These are phyloP conservation scores for Peucedramus taeniatus DNA, from an alignment of 2,113 vertebrate species.

Conservation along the genomic window DNA sequence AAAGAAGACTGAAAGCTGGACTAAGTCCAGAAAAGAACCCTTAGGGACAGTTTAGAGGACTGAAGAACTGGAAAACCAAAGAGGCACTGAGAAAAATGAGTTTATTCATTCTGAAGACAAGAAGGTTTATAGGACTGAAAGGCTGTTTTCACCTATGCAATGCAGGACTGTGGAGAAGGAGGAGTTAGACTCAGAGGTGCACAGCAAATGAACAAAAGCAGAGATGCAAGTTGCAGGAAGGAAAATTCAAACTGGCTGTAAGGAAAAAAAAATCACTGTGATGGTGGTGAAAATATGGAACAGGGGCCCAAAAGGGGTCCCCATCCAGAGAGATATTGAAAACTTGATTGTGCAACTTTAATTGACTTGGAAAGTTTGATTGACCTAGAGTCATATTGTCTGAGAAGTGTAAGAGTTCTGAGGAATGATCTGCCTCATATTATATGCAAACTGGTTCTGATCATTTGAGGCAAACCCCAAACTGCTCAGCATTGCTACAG, in stretches of 20 bases:
- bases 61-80: neutral
- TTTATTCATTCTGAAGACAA: neutral
- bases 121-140: neutral
- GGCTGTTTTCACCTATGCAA: neutral
- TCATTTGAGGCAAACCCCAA: neutral
- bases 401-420: neutral
- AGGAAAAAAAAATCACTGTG: neutral
- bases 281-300: neutral
- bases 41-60: neutral
- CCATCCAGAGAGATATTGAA: neutral
- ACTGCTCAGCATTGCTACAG: neutral
- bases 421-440: neutral
- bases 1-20: neutral
- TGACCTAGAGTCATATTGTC: neutral
- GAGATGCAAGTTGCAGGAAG: neutral
- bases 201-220: neutral
- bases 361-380: neutral
- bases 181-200: neutral
- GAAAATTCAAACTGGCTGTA: neutral
- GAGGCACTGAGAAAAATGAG: neutral
- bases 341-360: neutral
- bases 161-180: neutral
- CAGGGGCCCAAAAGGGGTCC: accelerated
- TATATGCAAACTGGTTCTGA: neutral
- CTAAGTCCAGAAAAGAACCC: neutral